Evolutionary conservation across 2,797 vertebrate genomes (phyloP), one percentile per base, ranked within the genome.

Genomic region (Bufotes viridis): DNA sequence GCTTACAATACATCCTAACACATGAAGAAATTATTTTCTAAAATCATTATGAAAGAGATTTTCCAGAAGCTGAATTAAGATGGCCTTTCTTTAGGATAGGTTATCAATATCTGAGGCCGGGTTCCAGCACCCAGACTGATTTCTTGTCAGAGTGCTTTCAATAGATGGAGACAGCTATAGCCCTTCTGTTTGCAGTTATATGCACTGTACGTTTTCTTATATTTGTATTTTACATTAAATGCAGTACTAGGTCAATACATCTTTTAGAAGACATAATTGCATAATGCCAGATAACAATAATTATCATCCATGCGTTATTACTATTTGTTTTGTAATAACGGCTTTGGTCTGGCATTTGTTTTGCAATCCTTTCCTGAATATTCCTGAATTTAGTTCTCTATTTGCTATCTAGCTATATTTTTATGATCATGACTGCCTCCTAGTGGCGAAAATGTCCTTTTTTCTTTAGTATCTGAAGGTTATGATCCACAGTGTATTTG

Each of bases 381-480:
- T 51, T 51, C 61, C 49, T 53, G 34, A 49, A 81, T 81, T 42
- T 34, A 8, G 18, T 22, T 34, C 29, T 34, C 18, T 61, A 8
- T 80, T 51, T 14, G 29, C 15, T 49, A 0, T 14, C 58, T n/a
- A 10, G 22, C 58, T 24, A 51, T 9, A 60, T 13, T 24, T 57
- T 29, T 63, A n/a, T 83, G 53, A n/a, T 51, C 84, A 26, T 70
- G 53, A 11, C 84, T 89, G 88, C 80, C 88, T 79, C 88, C 88
- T 89, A 57, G 79, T 89, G 88, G 84, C 74, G 34, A 82, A 86
- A 78, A 26, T 51, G 29, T 74, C 3, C 12, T 82, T 9, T 55
- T 22, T 2, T 78, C 8, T 2, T 26, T 57, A 29, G 14, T 11
- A 78, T 53, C 2, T 78, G 6, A 55, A 14, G n/a, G n/a, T n/a